Evolutionary conservation across 2,113 vertebrate genomes (phyloP).

Genomic region (Pterocles burchelli): DNA sequence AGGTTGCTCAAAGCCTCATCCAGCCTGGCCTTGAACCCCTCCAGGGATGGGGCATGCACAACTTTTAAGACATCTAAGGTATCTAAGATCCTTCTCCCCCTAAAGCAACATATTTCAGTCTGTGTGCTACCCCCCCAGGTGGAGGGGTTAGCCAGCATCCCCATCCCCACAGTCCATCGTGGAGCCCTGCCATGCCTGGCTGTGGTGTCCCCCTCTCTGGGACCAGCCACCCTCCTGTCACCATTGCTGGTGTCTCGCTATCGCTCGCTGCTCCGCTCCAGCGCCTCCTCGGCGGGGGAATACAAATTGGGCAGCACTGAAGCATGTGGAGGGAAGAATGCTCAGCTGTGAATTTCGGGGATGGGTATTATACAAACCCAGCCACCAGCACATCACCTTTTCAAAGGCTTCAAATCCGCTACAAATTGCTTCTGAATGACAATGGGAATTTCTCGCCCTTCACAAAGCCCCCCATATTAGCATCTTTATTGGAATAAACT

Average conservation of each 20-base stretch:
- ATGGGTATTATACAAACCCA: conserved; percentile 16
- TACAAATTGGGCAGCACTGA: conserved; percentile 30
- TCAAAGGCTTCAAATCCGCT: conserved; percentile 55
- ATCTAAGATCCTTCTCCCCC: not conserved
- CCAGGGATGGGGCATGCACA: no score
- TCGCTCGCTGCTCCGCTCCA: not conserved
- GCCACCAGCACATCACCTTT: conserved; percentile 41
- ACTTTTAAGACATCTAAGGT: not conserved
- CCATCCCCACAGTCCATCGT: not conserved
- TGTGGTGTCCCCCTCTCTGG: not conserved
- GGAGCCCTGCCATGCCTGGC: not conserved
- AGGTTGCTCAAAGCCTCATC: no score
- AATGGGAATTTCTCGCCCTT: conserved; percentile 11
- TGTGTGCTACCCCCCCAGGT: not conserved
- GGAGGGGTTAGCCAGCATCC: not conserved
- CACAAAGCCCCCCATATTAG: conserved; percentile 21
- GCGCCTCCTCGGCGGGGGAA: not conserved
- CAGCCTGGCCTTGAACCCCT: no score
- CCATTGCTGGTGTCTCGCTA: not conserved
- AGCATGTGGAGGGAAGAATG: conserved; percentile 39
- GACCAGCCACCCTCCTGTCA: not conserved
- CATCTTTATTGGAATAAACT: conserved; percentile 59
- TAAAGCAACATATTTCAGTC: not conserved
- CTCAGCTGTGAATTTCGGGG: conserved; percentile 41
- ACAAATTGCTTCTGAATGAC: conserved; percentile 62